A percentile compares a stretch with the other conserved stretches of the same genome.
Conservation (phyloP, 2,888 invertebrate species). For the Globia sparganii region DNA sequence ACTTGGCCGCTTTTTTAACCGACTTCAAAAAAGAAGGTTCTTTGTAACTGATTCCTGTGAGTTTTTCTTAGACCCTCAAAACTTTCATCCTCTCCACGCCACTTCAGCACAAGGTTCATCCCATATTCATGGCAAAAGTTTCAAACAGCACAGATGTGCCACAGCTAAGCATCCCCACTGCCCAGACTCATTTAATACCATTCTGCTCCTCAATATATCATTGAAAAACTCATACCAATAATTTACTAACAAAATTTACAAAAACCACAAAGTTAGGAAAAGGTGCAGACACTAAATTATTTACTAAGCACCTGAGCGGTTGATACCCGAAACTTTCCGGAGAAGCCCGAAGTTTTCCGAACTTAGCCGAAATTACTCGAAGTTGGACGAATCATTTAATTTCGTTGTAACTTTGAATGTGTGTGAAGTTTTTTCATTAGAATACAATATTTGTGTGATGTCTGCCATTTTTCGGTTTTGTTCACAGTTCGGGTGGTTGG, state of each 20-base stretch:
- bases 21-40: no score
- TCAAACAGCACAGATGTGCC: conserved; percentile 17
- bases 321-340: conserved; percentile 54
- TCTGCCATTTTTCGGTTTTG: conserved; percentile 31
- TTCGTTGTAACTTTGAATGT: conserved; percentile 48
- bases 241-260: conserved; percentile 47
- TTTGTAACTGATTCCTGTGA: not conserved
- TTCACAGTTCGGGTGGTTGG: conserved; percentile 17
- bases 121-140: conserved; percentile 43
- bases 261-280: conserved; percentile 47
- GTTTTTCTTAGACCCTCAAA: not conserved
- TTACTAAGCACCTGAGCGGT: conserved; percentile 59
- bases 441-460: conserved; percentile 45
- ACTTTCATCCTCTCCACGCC: not conserved
- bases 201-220: conserved; percentile 39
- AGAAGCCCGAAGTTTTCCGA: conserved; percentile 52
- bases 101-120: conserved; percentile 26
- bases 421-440: conserved; percentile 59
- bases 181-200: conserved; percentile 12
- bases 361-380: conserved; percentile 46
- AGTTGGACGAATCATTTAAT: conserved; percentile 58
- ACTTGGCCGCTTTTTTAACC: not conserved
- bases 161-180: not conserved
- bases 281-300: conserved; percentile 59
- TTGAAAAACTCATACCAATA: conserved; percentile 32